Evolutionary conservation across 2,113 vertebrate species (phyloP).

Genomic region (Hydropotes inermis): DNA sequence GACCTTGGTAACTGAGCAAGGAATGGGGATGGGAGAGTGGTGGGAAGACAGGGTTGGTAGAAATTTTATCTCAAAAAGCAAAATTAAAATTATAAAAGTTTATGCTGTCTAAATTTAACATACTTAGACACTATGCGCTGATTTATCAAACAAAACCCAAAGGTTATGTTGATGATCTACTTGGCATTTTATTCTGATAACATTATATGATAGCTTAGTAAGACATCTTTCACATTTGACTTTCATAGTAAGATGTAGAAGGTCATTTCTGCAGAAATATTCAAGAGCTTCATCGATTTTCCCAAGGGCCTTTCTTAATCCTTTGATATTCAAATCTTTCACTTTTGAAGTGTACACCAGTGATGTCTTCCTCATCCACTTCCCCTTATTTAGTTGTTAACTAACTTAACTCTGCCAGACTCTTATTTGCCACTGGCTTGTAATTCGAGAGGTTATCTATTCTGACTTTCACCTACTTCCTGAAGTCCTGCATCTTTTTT

Average conservation of each 20-base stretch:
- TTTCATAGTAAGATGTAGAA: conserved; percentile 51
- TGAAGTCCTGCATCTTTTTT: not conserved
- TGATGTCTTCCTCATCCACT: conserved; percentile 33
- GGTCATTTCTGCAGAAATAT: conserved; percentile 62
- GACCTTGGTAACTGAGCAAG: not conserved
- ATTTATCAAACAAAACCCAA: conserved; percentile 6
- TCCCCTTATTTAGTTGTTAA: conserved; percentile 55
- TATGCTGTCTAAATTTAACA: not conserved
- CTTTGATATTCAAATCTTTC: conserved; percentile 71
- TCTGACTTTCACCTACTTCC: not conserved
- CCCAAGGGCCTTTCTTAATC: conserved; percentile 45
- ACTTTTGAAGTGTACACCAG: conserved; percentile 51
- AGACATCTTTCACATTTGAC: conserved; percentile 61
- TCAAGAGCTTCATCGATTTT: conserved; percentile 46
- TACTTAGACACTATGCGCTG: not conserved
- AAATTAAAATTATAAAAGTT: not conserved
- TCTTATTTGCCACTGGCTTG: not conserved
- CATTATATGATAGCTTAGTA: not conserved
- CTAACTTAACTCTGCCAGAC: not conserved
- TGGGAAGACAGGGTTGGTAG: not conserved
- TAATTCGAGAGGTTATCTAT: not conserved
- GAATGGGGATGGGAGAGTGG: too few species aligned
- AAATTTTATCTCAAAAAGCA: not conserved
- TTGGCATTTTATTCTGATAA: conserved; percentile 20
- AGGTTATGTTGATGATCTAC: not conserved